These are phyloP conservation scores for Cuniculus paca DNA, from an alignment of 2,797 vertebrate species.

Conservation along the genomic window DNA sequence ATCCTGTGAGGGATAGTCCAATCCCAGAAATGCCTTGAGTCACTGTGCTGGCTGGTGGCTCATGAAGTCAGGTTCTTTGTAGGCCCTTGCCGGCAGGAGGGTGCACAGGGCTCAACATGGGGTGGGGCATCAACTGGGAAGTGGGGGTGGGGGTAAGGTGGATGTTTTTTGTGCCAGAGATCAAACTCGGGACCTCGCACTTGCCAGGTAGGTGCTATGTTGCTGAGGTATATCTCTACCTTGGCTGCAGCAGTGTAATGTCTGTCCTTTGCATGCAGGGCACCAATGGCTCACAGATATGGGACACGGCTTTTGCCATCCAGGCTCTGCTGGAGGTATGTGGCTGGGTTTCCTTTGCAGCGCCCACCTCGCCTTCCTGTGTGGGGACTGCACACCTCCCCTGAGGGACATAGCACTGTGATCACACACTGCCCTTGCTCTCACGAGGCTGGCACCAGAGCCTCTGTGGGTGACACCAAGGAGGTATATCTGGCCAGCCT, in stretches of 20 bases:
- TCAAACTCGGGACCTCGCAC: no score
- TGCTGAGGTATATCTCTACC: no score
- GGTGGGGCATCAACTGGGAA: background rate
- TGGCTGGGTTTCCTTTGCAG: background rate
- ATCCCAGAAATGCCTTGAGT: background rate
- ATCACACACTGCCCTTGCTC: no score
- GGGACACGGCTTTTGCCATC: constrained; percentile 96
- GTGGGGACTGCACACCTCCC: background rate
- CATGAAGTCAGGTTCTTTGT: background rate
- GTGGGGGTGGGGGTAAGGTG: background rate
- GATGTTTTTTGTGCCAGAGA: no score
- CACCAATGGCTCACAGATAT: constrained; percentile 98
- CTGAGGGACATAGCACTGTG: background rate
- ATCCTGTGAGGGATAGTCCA: fast-evolving
- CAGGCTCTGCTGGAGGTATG: constrained; percentile 97
- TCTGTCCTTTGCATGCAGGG: constrained; percentile 88
- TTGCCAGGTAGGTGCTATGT: no score
- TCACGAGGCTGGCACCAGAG: background rate
- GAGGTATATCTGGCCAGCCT: background rate
- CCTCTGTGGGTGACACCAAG: background rate
- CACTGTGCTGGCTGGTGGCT: background rate
- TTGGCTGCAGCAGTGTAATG: fast-evolving
- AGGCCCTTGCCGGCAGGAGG: background rate
- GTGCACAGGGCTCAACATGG: background rate
- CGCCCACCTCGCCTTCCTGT: background rate